A percentile compares a stretch with the other conserved stretches of the same genome.
phyloP scores from a whole-genome alignment of 2,113 vertebrate species.

The Nematolebias whitei region DNA sequence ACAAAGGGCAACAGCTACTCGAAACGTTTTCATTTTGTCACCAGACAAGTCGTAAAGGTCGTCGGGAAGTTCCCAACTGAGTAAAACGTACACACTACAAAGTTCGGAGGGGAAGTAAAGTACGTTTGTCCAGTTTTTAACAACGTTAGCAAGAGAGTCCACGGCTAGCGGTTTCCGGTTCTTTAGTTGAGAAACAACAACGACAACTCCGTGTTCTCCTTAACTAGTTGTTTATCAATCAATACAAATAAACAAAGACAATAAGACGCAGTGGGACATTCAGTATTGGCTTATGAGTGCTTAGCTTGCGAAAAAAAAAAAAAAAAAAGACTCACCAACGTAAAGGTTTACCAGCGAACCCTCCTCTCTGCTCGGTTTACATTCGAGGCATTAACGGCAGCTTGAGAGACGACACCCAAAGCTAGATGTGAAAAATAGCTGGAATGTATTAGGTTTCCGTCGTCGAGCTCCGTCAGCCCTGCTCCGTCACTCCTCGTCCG shows the following conservation, averaged over 20 bases:
- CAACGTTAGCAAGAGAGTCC: no score
- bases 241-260: background rate
- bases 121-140: no score
- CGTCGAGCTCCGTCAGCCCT: slow-evolving; percentile 6
- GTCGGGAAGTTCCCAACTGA: no score
- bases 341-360: slow-evolving; percentile 71
- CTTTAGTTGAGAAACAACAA: slow-evolving; percentile 4
- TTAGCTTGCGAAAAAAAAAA: slow-evolving; percentile 53
- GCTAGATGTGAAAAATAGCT: background rate
- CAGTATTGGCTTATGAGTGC: slow-evolving; percentile 56
- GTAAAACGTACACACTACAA: no score
- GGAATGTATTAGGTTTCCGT: slow-evolving; percentile 28
- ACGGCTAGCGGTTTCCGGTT: slow-evolving; percentile 29
- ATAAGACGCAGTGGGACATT: slow-evolving; percentile 2
- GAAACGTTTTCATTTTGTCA: no score
- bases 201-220: slow-evolving; percentile 11
- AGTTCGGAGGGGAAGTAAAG: no score
- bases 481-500: slow-evolving; percentile 31
- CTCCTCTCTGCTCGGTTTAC: slow-evolving; percentile 67
- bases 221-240: background rate
- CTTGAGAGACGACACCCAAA: slow-evolving; percentile 21
- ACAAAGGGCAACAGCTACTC: background rate
- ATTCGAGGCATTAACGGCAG: slow-evolving; percentile 65
- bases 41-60: no score
- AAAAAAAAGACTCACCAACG: slow-evolving; percentile 70